Conservation (phyloP, 1,140 invertebrate species). For the Araneus ventricosus region DNA sequence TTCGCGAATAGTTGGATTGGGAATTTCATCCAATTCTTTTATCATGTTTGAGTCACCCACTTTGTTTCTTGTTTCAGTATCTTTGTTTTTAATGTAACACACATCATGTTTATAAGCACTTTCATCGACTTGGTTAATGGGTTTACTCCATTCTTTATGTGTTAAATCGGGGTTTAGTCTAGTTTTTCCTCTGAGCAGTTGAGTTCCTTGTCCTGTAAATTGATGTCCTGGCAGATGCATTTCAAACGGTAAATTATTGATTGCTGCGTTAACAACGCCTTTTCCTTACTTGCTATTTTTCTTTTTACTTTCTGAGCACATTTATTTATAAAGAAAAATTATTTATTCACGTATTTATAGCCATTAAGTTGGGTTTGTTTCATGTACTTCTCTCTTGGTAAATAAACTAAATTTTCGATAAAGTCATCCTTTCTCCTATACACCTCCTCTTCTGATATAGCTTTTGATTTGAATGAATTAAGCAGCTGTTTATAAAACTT, state of each 20-base stretch:
- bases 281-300: background rate
- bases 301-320: conserved; percentile 65
- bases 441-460: conserved; percentile 1
- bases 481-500: background rate
- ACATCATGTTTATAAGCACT: conserved; percentile 81
- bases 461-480: background rate
- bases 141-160: conserved; percentile 9
- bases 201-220: no score
- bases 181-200: conserved; percentile 77
- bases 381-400: background rate
- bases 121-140: conserved; percentile 77
- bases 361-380: conserved; percentile 44
- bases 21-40: conserved; percentile 39
- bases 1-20: conserved; percentile 11
- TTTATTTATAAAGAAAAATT: background rate
- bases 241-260: no score
- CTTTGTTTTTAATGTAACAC: conserved; percentile 79
- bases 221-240: conserved; percentile 26
- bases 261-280: conserved; percentile 33
- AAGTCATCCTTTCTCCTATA: background rate
- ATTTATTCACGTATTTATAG: conserved; percentile 20
- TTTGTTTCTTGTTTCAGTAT: conserved; percentile 78
- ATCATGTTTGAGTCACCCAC: conserved; percentile 79
- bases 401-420: background rate
- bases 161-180: conserved; percentile 45